Base-by-base conservation (phyloP, 2,888 invertebrate genomes). In the Tetragnatha montana region DNA sequence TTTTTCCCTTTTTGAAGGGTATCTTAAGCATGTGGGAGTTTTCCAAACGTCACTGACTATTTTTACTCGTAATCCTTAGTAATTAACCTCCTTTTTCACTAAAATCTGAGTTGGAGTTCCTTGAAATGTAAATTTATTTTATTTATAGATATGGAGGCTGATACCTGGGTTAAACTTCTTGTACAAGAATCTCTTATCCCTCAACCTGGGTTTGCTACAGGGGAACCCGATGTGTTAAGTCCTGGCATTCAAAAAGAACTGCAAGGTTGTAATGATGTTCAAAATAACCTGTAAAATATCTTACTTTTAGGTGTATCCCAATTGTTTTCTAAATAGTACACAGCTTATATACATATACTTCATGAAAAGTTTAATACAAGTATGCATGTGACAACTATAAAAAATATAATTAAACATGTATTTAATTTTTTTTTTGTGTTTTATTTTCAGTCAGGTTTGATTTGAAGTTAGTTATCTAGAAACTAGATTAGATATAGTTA, bases 141-240 rank as follows among this genome's bases (percentile, higher is more conserved):
- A 21, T 8, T 22, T 80, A 17, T 83, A 92, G 92, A 92, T 79
- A 87, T 92, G 78, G 92, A 92, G 76, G 92, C 92, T 50, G 92
- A 92, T 73, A 91, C 90, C 19, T 92, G 92, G 92, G 92, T 92
- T 10, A 92, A 91, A 84, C 84, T 92, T 10, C 83, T 92, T 8
- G 91, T 91, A 6, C 91, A 92, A 84, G 92, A 92, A 82, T 91
- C 92, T 49, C 81, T 92, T 22, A 73, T 91, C 50, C 91, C 92
- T 47, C 91, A 89, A 21, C 91, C 92, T n/a, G 92, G 91, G 47
- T 85, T 92, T 87, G 89, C 91, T n/a, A 92, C 91, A 73, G 92
- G 92, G 76, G 92, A 92, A 75, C 92, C 92, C 14, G 92, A 92
- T 90, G 91, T 92, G 3, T 89, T 92, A 17, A 91, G 91, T 85